These are phyloP conservation scores for Cynoglossus semilaevis DNA, from an alignment of 2,113 vertebrate genomes.

Conservation along the genomic window DNA sequence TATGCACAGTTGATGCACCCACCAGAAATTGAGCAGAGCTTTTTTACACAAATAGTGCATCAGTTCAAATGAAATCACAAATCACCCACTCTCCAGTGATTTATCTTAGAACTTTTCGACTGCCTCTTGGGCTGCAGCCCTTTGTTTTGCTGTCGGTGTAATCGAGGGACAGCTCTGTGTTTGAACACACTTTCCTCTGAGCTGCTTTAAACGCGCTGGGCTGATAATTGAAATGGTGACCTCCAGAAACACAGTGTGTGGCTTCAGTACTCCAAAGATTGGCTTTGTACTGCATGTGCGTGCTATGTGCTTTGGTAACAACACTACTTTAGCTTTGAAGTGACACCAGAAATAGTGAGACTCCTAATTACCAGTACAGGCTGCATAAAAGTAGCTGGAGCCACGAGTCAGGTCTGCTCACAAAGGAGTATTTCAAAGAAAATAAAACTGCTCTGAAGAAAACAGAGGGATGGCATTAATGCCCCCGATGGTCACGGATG, in stretches of 20 bases:
- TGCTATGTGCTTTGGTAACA: conserved; percentile 42
- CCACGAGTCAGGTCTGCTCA: conserved; percentile 63
- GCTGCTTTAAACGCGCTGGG: conserved; percentile 46
- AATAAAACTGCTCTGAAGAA: conserved; percentile 59
- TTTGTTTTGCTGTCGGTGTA: no score
- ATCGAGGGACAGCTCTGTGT: conserved; percentile 27
- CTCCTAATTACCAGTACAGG: conserved; percentile 71
- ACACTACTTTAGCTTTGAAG: conserved; percentile 72
- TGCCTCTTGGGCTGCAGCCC: no score
- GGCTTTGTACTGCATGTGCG: conserved; percentile 55
- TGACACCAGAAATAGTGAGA: conserved; percentile 67
- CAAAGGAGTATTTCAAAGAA: conserved; percentile 70
- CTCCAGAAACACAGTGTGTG: conserved; percentile 64
- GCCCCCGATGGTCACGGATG: conserved; percentile 63
- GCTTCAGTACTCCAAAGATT: conserved; percentile 64
- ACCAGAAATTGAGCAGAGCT: no score
- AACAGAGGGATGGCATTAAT: conserved; percentile 59
- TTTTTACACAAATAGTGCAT: no score
- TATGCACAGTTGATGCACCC: no score
- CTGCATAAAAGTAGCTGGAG: conserved; percentile 65
- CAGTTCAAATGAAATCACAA: no score
- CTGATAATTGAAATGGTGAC: conserved; percentile 76
- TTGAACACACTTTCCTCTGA: conserved; percentile 52
- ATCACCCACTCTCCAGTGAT: no score
- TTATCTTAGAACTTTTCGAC: no score